These are phyloP conservation scores for Drosophila basisetae DNA, from an alignment of 2,888 invertebrate species.

Conservation along the genomic window DNA sequence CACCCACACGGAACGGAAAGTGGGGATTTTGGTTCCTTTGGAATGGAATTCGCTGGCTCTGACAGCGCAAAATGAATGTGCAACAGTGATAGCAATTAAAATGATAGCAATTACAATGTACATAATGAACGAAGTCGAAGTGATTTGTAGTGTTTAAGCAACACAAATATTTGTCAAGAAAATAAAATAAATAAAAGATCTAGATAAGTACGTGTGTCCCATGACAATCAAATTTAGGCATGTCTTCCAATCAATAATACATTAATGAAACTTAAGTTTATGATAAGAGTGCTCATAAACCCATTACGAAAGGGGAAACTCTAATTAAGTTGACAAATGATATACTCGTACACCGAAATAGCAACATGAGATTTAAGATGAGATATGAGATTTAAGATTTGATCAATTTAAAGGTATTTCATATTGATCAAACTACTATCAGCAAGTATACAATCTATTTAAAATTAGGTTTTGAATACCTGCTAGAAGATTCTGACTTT, in stretches of 20 bases:
- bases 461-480: not conserved
- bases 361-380: not conserved
- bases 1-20: not conserved
- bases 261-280: not conserved
- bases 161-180: slow-evolving; percentile 1
- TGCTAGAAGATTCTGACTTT: not conserved
- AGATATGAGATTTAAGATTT: not conserved
- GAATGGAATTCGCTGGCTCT: slow-evolving; percentile 2
- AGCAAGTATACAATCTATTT: not conserved
- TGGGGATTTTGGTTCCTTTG: slow-evolving; percentile 32
- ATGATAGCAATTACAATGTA: not conserved
- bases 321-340: not conserved
- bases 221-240: not conserved
- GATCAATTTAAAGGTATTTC: not conserved
- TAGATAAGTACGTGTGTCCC: not conserved
- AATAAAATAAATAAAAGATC: not conserved
- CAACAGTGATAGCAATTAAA: slow-evolving; percentile 31
- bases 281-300: not conserved
- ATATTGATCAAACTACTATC: not conserved
- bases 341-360: not conserved
- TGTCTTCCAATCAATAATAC: not conserved
- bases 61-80: slow-evolving; percentile 54
- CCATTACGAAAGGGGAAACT: not conserved
- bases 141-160: not conserved
- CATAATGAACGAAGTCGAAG: not conserved